Percentiles rank a stretch among this genome's conserved stretches.
Evolutionary conservation across 2,797 vertebrate genomes (phyloP).

Genomic region (Ispidina picta): DNA sequence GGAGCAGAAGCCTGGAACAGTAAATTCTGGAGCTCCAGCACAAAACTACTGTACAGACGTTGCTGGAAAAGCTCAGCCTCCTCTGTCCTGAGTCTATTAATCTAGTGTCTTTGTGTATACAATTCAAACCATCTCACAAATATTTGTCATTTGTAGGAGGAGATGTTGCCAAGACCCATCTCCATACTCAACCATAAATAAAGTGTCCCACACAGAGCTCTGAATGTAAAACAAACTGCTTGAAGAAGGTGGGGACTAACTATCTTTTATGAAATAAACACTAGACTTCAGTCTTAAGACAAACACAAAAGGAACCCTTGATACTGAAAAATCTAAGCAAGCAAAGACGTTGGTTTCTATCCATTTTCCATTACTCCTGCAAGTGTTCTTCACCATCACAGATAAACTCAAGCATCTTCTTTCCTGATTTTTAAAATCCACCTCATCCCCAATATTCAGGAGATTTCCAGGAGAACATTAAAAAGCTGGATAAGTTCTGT

Average conservation of each 20-base stretch:
- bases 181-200: conserved; percentile 15
- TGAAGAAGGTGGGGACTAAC: conserved; percentile 4
- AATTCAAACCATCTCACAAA: conserved; percentile 57
- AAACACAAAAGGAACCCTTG: neutral
- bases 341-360: neutral
- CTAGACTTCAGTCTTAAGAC: neutral
- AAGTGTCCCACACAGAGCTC: neutral
- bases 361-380: neutral
- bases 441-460: neutral
- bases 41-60: neutral
- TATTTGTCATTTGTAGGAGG: conserved; percentile 53
- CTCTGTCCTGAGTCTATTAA: conserved; percentile 42
- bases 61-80: conserved; percentile 42
- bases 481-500: neutral
- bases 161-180: conserved; percentile 37
- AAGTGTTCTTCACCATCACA: neutral
- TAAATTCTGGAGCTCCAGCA: conserved; percentile 39
- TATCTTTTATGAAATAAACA: neutral
- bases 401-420: neutral
- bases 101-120: conserved; percentile 46
- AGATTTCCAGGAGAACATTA: neutral
- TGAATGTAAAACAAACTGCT: conserved; percentile 38
- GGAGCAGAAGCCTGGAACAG: conserved; percentile 13
- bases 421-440: neutral
- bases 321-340: neutral